phyloP scores from a whole-genome alignment of 2,797 vertebrate species.

The Anguilla anguilla region DNA sequence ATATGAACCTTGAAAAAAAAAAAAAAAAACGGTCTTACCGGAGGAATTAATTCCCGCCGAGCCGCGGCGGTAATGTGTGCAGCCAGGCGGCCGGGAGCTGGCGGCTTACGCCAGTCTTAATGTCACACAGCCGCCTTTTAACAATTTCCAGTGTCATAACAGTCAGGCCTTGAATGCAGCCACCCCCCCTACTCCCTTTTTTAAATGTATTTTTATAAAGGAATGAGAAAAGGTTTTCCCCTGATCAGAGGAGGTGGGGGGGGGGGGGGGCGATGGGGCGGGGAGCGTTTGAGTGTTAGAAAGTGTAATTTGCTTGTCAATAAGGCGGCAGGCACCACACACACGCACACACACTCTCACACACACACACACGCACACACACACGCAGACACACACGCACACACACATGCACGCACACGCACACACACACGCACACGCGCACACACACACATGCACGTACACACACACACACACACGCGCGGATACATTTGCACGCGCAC shows the following conservation, averaged over 20 bases:
- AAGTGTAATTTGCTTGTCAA: conserved; percentile 97
- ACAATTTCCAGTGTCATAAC: conserved; percentile 86
- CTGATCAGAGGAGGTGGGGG: conserved; percentile 88
- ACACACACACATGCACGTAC: too few relatives aligned
- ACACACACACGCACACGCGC: background rate
- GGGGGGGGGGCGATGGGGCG: conserved; percentile 55
- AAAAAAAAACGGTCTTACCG: conserved; percentile 90
- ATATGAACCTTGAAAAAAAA: conserved; percentile 93
- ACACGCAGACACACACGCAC: conserved; percentile 37
- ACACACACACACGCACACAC: conserved; percentile 60
- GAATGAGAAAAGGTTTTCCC: conserved; percentile 76
- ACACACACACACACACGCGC: background rate
- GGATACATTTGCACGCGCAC: too few relatives aligned
- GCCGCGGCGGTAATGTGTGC: conserved; percentile 86
- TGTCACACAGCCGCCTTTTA: conserved; percentile 80
- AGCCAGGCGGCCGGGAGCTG: conserved; percentile 82
- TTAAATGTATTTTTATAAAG: conserved; percentile 33
- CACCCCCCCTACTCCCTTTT: conserved; percentile 44
- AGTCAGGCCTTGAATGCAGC: conserved; percentile 62
- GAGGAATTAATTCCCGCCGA: conserved; percentile 98
- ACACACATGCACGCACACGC: background rate
- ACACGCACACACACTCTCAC: background rate
- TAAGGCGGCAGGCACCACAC: conserved; percentile 59
- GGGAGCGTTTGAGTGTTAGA: conserved; percentile 84
- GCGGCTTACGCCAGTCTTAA: conserved; percentile 90